These are phyloP conservation scores for Diplosoma virens DNA, from an alignment of 23 tunicate genomes.

Conservation along the genomic window DNA sequence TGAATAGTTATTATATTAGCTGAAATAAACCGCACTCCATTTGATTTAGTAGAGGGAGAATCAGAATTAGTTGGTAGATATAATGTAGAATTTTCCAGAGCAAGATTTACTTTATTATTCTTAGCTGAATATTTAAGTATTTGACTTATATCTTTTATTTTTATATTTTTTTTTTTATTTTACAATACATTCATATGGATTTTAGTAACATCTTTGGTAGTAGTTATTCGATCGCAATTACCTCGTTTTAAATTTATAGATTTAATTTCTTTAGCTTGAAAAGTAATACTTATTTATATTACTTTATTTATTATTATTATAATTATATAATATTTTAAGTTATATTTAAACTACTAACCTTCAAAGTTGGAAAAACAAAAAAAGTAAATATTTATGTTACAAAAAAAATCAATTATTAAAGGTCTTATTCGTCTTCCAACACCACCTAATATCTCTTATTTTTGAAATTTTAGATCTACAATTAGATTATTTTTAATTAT, in stretches of 20 bases:
- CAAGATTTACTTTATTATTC: constrained; percentile 25
- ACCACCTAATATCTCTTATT: background rate
- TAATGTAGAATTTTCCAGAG: constrained; percentile 40
- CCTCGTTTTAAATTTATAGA: constrained; percentile 39
- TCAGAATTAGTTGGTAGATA: constrained; percentile 14
- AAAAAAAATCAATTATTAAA: background rate
- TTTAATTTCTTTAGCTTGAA: too few relatives aligned
- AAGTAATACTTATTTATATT: too few relatives aligned
- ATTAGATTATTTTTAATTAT: background rate
- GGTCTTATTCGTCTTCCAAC: background rate
- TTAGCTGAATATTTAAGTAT: constrained; percentile 31
- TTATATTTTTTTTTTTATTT: background rate
- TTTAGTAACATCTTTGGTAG: background rate
- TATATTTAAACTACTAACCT: too few relatives aligned
- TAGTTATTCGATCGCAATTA: background rate
- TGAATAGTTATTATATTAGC: background rate
- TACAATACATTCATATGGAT: background rate
- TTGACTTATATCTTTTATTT: background rate
- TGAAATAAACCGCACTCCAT: constrained; percentile 40
- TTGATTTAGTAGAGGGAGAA: constrained; percentile 45
- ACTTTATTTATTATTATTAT: too few relatives aligned
- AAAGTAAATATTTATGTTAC: too few relatives aligned
- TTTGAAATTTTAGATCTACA: constrained; percentile 7
- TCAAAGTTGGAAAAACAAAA: too few relatives aligned
- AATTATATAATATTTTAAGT: too few relatives aligned